Evolutionary conservation across 1,140 invertebrate genomes (phyloP).

Genomic region (Drosophila arawakana): DNA sequence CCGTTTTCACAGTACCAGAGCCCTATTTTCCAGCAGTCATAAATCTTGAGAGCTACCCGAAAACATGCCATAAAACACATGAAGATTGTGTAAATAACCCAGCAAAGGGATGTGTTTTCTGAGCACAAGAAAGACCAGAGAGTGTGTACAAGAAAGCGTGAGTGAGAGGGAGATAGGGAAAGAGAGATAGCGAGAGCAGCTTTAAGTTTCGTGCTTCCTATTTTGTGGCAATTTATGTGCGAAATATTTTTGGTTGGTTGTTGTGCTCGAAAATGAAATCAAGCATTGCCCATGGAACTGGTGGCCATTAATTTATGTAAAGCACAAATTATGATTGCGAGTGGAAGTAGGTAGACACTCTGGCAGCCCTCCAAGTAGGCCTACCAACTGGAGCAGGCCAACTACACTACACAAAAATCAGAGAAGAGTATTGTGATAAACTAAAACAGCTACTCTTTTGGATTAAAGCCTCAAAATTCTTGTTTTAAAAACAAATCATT

Average conservation of each 20-base stretch:
- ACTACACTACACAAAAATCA: no score
- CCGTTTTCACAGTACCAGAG: slow-evolving; percentile 2
- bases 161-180: not conserved
- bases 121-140: slow-evolving; percentile 13
- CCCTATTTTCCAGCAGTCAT: slow-evolving; percentile 39
- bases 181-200: slow-evolving; percentile 37
- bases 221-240: slow-evolving; percentile 72
- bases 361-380: slow-evolving; percentile 69
- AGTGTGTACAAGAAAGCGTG: slow-evolving; percentile 7
- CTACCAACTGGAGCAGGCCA: slow-evolving; percentile 58
- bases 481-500: no score
- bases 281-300: slow-evolving; percentile 54
- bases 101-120: slow-evolving; percentile 37
- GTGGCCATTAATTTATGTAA: slow-evolving; percentile 83
- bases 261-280: slow-evolving; percentile 60
- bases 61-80: slow-evolving; percentile 81
- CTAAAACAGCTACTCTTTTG: no score
- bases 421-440: no score
- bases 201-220: slow-evolving; percentile 52
- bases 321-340: slow-evolving; percentile 82
- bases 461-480: no score
- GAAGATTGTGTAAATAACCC: slow-evolving; percentile 77
- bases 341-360: slow-evolving; percentile 12
- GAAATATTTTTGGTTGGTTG: slow-evolving; percentile 45
- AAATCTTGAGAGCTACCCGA: slow-evolving; percentile 57